Percentiles rank a stretch among this genome's conserved stretches.
phyloP scores from a whole-genome alignment of 2,888 invertebrate species.

The Xestia ashworthii region DNA sequence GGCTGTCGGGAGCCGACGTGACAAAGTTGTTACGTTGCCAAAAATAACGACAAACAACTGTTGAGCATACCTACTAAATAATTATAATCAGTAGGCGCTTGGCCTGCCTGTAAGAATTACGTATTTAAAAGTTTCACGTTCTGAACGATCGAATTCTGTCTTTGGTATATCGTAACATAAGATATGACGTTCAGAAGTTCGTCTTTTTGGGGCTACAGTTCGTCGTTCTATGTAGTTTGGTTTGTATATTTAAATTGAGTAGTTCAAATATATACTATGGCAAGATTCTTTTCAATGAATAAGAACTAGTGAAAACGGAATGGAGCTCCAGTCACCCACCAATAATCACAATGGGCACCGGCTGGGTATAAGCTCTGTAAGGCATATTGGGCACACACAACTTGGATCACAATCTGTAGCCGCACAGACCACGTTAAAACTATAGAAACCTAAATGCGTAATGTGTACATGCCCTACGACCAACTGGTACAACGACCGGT shows the following conservation, averaged over 20 bases:
- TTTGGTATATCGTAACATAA: constrained; percentile 13
- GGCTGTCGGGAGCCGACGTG: constrained; percentile 32
- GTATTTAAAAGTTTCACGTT: constrained; percentile 27
- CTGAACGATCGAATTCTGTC: constrained; percentile 4
- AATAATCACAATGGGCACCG: neutral
- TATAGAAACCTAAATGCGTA: neutral
- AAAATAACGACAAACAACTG: constrained; percentile 46
- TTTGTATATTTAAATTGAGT: no score
- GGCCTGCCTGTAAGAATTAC: constrained; percentile 20
- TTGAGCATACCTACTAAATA: constrained; percentile 42
- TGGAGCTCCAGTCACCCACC: neutral
- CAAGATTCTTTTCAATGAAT: constrained; percentile 1
- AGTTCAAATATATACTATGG: neutral
- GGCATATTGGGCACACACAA: neutral
- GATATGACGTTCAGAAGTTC: neutral
- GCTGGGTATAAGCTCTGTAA: no score
- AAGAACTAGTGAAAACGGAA: neutral
- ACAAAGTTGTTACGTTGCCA: constrained; percentile 50
- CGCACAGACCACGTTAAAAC: neutral
- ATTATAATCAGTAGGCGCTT: constrained; percentile 48
- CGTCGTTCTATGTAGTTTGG: neutral
- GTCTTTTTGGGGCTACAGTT: no score
- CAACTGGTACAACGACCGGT: neutral
- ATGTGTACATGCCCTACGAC: neutral
- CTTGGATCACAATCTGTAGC: neutral